phyloP scores from a whole-genome alignment of 2,113 vertebrate genomes.

The Bombycilla garrulus region DNA sequence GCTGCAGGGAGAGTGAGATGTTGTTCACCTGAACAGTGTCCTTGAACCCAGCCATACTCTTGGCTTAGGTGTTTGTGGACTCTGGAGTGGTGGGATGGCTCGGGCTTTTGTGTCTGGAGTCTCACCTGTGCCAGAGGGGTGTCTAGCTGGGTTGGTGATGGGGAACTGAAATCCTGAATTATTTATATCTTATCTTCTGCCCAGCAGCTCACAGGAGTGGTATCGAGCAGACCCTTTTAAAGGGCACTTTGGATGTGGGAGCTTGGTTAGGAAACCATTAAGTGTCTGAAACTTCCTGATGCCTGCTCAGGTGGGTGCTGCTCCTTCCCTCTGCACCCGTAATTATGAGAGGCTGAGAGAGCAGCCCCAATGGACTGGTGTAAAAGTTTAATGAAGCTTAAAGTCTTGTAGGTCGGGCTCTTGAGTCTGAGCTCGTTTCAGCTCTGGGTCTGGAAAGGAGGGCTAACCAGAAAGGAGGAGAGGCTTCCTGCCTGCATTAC shows the following conservation, averaged over 20 bases:
- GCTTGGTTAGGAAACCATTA: conserved; percentile 51
- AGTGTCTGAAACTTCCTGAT: conserved; percentile 41
- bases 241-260: not conserved
- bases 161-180: not conserved
- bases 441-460: not conserved
- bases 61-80: not conserved
- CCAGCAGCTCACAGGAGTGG: conserved; percentile 12
- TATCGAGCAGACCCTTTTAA: conserved; percentile 42
- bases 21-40: not conserved
- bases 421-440: not conserved
- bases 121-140: not conserved
- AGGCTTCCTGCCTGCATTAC: not conserved
- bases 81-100: not conserved
- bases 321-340: not conserved
- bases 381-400: conserved; percentile 72
- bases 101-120: not conserved
- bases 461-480: conserved; percentile 31
- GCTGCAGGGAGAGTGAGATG: not conserved
- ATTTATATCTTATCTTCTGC: not conserved
- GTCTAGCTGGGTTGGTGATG: not conserved
- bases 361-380: not conserved
- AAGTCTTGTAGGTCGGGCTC: not conserved
- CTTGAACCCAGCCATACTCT: not conserved
- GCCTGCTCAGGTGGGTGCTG: conserved; percentile 23
- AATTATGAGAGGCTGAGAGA: conserved; percentile 54